Conservation (phyloP, 2,888 invertebrate genomes). For the Endotricha flammealis region DNA sequence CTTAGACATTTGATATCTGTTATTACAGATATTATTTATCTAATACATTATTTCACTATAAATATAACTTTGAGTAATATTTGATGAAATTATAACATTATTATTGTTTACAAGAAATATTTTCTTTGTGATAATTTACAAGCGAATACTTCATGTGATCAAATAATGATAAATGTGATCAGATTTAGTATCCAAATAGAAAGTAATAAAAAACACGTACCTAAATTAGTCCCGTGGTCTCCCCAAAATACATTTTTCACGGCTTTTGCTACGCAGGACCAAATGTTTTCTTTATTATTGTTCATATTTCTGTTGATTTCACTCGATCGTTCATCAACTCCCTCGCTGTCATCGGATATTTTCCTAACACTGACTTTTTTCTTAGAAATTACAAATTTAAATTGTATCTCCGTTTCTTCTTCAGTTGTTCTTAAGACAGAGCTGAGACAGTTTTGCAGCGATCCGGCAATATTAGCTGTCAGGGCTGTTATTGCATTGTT, state of each 20-base stretch:
- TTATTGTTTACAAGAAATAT: not conserved
- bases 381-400: slow-evolving; percentile 67
- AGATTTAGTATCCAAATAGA: slow-evolving; percentile 1
- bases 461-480: slow-evolving; percentile 58
- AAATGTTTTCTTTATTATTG: slow-evolving; percentile 59
- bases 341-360: slow-evolving; percentile 35
- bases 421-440: slow-evolving; percentile 53
- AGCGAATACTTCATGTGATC: not conserved
- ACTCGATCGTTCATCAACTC: slow-evolving; percentile 31
- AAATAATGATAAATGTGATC: not conserved
- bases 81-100: no score
- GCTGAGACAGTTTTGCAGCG: slow-evolving; percentile 57
- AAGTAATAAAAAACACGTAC: slow-evolving; percentile 32
- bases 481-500: slow-evolving; percentile 54
- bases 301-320: slow-evolving; percentile 35
- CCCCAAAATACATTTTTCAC: slow-evolving; percentile 70
- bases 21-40: no score
- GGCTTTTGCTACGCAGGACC: slow-evolving; percentile 62
- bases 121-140: not conserved
- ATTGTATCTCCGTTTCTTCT: slow-evolving; percentile 69
- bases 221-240: slow-evolving; percentile 38
- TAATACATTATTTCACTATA: no score
- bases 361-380: slow-evolving; percentile 58
- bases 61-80: no score
- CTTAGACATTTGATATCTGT: no score